Base-by-base conservation (phyloP, 2,113 vertebrate species). In the Axis porcinus region DNA sequence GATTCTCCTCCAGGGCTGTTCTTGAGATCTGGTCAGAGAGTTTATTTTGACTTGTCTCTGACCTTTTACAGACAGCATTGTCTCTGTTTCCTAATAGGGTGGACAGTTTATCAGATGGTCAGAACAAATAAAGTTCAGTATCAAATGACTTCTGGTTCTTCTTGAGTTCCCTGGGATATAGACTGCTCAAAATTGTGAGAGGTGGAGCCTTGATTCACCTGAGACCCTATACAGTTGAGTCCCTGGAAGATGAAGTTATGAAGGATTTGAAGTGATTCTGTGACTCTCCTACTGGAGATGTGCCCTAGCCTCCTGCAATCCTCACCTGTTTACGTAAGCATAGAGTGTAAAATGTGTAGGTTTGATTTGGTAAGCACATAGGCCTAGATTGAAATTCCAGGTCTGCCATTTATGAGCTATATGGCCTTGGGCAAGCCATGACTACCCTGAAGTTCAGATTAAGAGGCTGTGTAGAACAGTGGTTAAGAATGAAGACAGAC, bases 51-150 rank as follows among this genome's bases (percentile, higher is more conserved):
- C 78, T 23, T 30, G 43, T 87, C 52, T 90, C 88, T 64, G 47
- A 57, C 57, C 88, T 92, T 94, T 30, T 54, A 27, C 28, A 95
- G 52, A 86, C 30, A 79, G 23, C 67, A 81, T 25, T 93, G 67
- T 92, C 87, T 95, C 57, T 91, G 62, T 90, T 95, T 91, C 74
- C 86, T 57, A 88, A 62, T 33, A 52, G 57, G 33, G 52, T 70
- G 50, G 43, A 76, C 58, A 28, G 58, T 74, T 1, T 45, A 79
- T 90, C 79, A 90, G 90, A 85, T 83, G 92, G 78, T 88, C 89
- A 86, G 58, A 96, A 91, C 52, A 95, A 98, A 98, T 96, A 97
- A 97, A 97, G 43, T 94, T 96, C 95, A 95, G 82, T 96, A 55
- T 97, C 86, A 94, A 94, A 84, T 92, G 86, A 91, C 55, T 96